Conservation (phyloP, 2,113 vertebrate species). For the Athene noctua region DNA sequence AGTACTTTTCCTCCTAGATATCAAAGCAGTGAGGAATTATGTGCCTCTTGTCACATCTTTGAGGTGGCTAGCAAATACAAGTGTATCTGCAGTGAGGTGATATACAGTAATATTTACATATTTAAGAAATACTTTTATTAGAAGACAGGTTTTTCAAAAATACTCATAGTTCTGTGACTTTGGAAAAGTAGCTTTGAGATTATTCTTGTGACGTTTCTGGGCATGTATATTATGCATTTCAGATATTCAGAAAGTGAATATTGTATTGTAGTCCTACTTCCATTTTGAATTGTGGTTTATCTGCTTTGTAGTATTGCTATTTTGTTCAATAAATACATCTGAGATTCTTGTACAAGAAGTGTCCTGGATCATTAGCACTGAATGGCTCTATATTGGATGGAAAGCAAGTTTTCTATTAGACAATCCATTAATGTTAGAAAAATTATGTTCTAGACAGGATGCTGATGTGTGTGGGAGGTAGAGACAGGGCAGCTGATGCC, state of each 20-base stretch:
- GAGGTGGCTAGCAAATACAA: neutral
- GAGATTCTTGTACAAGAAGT: neutral
- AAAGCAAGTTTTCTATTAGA: neutral
- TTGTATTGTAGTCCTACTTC: neutral
- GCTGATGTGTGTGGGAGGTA: neutral
- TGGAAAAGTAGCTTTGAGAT: neutral
- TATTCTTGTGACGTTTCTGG: neutral
- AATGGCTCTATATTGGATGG: neutral
- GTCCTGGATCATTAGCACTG: neutral
- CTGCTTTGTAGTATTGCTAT: neutral
- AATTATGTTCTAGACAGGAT: neutral
- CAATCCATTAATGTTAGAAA: neutral
- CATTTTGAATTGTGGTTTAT: neutral
- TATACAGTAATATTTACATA: neutral
- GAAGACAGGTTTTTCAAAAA: neutral
- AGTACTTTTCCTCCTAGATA: neutral
- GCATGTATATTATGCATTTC: neutral
- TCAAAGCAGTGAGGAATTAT: neutral
- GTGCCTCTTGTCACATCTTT: neutral
- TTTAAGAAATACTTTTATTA: neutral
- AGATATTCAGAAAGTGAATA: neutral
- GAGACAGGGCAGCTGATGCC: neutral
- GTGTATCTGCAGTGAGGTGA: neutral
- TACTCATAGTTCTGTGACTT: neutral
- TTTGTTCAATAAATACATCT: neutral